Conservation (phyloP, 2,888 invertebrate species). For the Buathra laborator region DNA sequence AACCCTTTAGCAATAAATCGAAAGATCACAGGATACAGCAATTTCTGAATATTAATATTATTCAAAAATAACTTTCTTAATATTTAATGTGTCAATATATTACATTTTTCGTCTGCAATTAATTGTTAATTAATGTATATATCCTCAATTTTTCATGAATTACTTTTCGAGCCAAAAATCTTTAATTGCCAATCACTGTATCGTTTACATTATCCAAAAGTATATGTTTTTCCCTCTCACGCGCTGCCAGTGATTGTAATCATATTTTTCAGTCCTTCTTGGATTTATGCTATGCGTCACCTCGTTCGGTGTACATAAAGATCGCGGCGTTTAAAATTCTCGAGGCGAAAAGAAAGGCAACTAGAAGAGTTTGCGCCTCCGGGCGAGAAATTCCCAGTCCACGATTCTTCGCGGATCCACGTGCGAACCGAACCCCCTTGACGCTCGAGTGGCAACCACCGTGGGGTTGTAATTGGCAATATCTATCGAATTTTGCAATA, state of each 20-base stretch:
- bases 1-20: too few species aligned
- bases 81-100: too few species aligned
- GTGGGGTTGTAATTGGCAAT: slow-evolving; percentile 81
- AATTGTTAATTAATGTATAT: too few species aligned
- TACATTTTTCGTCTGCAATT: too few species aligned
- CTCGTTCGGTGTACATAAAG: slow-evolving; percentile 77
- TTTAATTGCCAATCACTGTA: not conserved
- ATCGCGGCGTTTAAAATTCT: slow-evolving; percentile 72
- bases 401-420: slow-evolving; percentile 32
- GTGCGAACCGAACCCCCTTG: not conserved
- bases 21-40: too few species aligned
- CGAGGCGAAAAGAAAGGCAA: slow-evolving; percentile 47
- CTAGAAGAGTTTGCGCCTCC: slow-evolving; percentile 49
- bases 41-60: too few species aligned
- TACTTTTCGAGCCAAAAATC: not conserved
- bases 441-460: slow-evolving; percentile 2
- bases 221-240: not conserved
- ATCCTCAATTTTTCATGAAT: not conserved
- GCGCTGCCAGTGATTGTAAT: slow-evolving; percentile 74
- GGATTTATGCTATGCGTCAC: slow-evolving; percentile 78
- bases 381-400: slow-evolving; percentile 48
- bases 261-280: slow-evolving; percentile 75
- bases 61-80: too few species aligned
- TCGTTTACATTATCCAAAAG: not conserved
- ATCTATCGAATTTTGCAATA: slow-evolving; percentile 84